A percentile compares a stretch with the other conserved stretches of the same genome.
These are phyloP conservation scores for Homarus americanus DNA, from an alignment of 1,140 invertebrate genomes.

Conservation along the genomic window DNA sequence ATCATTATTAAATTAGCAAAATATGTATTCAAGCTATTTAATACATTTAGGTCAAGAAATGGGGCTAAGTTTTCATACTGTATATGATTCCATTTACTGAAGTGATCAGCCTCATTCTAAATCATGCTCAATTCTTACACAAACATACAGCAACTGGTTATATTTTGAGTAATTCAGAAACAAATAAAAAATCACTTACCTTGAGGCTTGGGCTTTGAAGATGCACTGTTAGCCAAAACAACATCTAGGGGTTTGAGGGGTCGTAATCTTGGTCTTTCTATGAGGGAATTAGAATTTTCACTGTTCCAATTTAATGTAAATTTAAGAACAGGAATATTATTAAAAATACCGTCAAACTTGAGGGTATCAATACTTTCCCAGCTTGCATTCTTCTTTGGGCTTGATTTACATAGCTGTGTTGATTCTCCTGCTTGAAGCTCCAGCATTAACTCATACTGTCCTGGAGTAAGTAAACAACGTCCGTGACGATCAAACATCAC, in stretches of 20 bases:
- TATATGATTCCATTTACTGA: no score
- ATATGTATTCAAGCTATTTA: no score
- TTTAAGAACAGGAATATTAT: slow-evolving; percentile 78
- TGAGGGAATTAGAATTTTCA: slow-evolving; percentile 45
- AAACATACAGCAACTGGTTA: no score
- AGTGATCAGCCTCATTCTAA: no score
- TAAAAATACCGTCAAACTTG: slow-evolving; percentile 76
- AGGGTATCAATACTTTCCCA: slow-evolving; percentile 89
- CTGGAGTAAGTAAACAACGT: slow-evolving; percentile 89
- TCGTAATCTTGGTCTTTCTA: slow-evolving; percentile 52
- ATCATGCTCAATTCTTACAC: no score
- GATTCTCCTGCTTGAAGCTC: slow-evolving; percentile 77
- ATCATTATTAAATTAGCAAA: no score
- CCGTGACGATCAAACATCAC: slow-evolving; percentile 94
- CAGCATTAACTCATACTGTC: slow-evolving; percentile 92
- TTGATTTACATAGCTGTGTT: slow-evolving; percentile 61
- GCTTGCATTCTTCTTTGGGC: slow-evolving; percentile 79
- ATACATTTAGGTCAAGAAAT: no score
- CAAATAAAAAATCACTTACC: slow-evolving; percentile 26
- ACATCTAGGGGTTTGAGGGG: slow-evolving; percentile 72
- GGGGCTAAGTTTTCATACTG: no score
- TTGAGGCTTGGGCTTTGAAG: slow-evolving; percentile 70
- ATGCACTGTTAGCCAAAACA: slow-evolving; percentile 66
- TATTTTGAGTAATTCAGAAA: no score
- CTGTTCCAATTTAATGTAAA: slow-evolving; percentile 51